A percentile compares a stretch with the other conserved stretches of the same genome.
Conservation (phyloP, 2,797 vertebrate species). For the Parauchenoglanis ngamensis region DNA sequence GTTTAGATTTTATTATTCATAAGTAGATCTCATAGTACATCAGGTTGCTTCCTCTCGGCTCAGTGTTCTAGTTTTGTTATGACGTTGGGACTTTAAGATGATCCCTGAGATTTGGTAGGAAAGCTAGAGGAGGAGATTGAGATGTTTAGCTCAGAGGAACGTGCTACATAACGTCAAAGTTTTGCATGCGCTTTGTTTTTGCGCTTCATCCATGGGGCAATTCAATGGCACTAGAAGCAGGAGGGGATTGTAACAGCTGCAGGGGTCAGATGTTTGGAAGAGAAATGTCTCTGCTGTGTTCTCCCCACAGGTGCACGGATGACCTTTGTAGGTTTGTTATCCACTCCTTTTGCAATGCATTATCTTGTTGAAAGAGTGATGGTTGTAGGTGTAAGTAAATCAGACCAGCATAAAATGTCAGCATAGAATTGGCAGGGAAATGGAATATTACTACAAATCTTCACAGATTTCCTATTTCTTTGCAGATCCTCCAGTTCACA, state of each 20-base stretch:
- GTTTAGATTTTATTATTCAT: not conserved
- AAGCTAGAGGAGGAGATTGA: slow-evolving; percentile 51
- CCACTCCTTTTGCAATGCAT: not conserved
- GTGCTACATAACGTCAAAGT: not conserved
- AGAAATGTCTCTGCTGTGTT: slow-evolving; percentile 4
- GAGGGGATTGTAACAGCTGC: slow-evolving; percentile 1
- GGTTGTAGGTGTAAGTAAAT: not conserved
- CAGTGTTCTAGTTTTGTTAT: slow-evolving; percentile 28
- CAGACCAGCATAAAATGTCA: not conserved
- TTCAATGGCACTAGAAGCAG: slow-evolving; percentile 3
- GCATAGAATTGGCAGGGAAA: not conserved
- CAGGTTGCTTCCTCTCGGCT: slow-evolving; percentile 11
- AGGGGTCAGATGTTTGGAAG: slow-evolving; percentile 11
- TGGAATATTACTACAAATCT: not conserved
- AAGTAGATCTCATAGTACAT: not conserved
- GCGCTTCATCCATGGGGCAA: not conserved
- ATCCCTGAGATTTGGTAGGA: slow-evolving; percentile 52
- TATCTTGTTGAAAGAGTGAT: slow-evolving; percentile 5
- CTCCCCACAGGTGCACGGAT: not conserved
- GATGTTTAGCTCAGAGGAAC: slow-evolving; percentile 45
- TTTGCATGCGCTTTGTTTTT: slow-evolving; percentile 25
- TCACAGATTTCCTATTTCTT: not conserved
- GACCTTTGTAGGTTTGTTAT: slow-evolving; percentile 20
- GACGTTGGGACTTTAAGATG: slow-evolving; percentile 30
- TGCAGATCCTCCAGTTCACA: slow-evolving; percentile 18